Evolutionary conservation across 2,113 vertebrate genomes (phyloP).

Genomic region (Candoia aspera): DNA sequence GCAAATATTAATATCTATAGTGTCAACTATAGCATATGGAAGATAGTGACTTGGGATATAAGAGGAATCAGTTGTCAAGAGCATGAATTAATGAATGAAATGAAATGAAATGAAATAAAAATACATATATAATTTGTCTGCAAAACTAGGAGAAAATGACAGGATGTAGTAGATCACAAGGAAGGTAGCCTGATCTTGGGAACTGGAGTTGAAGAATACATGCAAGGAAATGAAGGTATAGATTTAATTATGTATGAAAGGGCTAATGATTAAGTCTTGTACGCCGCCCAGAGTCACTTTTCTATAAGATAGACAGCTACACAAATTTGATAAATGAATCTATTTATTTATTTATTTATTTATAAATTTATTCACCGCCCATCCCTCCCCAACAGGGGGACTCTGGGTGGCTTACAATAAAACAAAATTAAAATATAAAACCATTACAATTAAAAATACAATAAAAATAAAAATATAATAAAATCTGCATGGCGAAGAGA

Average conservation of each 20-base stretch:
- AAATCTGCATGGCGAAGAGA: no score
- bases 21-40: background rate
- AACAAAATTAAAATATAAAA: no score
- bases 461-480: no score
- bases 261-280: background rate
- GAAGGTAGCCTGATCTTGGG: background rate
- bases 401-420: no score
- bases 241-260: background rate
- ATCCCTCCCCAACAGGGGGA: no score
- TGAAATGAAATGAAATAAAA: background rate
- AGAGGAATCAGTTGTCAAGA: background rate
- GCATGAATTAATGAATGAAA: background rate
- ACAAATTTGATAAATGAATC: no score
- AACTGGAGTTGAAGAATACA: background rate
- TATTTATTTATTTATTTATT: no score
- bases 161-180: background rate
- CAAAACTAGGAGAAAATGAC: background rate
- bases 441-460: no score
- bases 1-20: background rate
- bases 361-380: no score
- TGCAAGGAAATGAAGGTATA: background rate
- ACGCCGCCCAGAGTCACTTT: no score
- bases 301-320: no score
- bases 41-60: background rate
- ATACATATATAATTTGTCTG: background rate